Base-by-base conservation (phyloP, 2,888 invertebrate genomes). In the Axea sp. region DNA sequence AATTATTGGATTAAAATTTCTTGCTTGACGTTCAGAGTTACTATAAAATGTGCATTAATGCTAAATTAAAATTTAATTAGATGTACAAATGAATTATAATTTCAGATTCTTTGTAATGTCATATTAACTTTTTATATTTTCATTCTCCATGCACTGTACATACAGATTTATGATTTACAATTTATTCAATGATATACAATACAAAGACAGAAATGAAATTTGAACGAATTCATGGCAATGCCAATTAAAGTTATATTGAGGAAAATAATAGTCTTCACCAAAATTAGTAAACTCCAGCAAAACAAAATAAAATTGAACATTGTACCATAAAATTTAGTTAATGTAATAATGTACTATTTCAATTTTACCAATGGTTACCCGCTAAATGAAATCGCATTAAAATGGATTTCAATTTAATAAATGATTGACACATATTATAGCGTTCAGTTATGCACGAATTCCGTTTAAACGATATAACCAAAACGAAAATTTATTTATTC, bases 331-430 rank as follows among this genome's bases (percentile, higher is more conserved):
- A 24, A 3, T 1, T 3, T 1, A 24, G 24, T 6, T 55, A n/a
- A n/a, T 53, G 14, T 24, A 43, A 65, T 28, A n/a, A n/a, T n/a
- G n/a, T n/a, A n/a, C n/a, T n/a, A n/a, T n/a, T n/a, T n/a, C n/a
- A n/a, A n/a, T n/a, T n/a, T n/a, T n/a, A n/a, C n/a, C n/a, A n/a
- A n/a, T 55, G 65, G 65, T 65, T 45, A 37, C 24, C 28, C 37
- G 28, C 31, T 47, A 55, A 67, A 55, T 57, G 30, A 31, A 57
- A 33, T 47, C 14, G 37, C 39, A 47, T 55, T 47, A 57, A 65
- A 67, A 67, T 22, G 65, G 39, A 57, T 67, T 67, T 67, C 55
- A 37, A 57, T 57, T 47, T 55, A 47, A 47, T 57, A 57, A 53
- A 67, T 67, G 55, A 55, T 67, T 55, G 65, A 55, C 39, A 39